These are phyloP conservation scores for Leucopsar rothschildi DNA, from an alignment of 2,113 vertebrate species.

Conservation along the genomic window DNA sequence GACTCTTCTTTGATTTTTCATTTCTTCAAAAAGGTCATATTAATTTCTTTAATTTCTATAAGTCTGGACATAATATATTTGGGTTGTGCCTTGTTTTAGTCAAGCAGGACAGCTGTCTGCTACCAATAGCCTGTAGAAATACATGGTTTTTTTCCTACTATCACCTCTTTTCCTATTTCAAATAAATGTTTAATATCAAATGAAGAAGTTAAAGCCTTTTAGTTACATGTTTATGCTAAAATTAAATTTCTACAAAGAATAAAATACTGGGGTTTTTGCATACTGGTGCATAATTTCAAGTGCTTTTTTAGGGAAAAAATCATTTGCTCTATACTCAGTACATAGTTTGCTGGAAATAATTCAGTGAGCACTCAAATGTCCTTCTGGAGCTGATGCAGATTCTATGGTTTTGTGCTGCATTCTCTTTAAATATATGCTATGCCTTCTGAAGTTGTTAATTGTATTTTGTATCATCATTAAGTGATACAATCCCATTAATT, in stretches of 20 bases:
- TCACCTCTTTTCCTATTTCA: background rate
- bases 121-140: background rate
- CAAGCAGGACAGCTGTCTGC: background rate
- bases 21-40: background rate
- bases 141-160: background rate
- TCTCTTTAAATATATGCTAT: background rate
- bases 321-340: background rate
- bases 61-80: background rate
- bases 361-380: background rate
- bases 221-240: background rate
- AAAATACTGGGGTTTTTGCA: background rate
- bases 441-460: background rate
- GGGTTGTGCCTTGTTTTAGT: background rate
- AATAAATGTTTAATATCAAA: background rate
- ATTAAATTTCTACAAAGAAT: background rate
- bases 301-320: background rate
- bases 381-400: background rate
- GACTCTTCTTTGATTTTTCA: background rate
- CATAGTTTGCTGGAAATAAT: background rate
- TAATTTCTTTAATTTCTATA: background rate
- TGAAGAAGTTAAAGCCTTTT: background rate
- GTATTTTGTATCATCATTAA: background rate
- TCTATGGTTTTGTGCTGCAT: background rate
- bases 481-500: background rate
- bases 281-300: background rate